Evolutionary conservation across 1,140 invertebrate genomes (phyloP).

Genomic region (Brachionus manjavacas): DNA sequence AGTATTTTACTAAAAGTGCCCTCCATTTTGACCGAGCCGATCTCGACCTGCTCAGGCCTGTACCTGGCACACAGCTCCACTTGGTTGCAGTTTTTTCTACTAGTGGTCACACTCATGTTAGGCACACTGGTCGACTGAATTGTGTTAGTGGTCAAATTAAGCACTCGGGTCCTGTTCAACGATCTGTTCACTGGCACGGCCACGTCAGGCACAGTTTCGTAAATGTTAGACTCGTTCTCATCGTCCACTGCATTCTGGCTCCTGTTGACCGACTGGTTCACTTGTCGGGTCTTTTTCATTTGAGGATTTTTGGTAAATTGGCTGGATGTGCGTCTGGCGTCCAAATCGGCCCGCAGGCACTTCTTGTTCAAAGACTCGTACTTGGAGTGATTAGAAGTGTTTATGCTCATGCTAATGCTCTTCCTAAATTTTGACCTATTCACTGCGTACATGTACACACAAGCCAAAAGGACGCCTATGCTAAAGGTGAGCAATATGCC

Average conservation of each 20-base stretch:
- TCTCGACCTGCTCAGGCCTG: not conserved
- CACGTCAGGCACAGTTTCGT: slow-evolving; percentile 9
- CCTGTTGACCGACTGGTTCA: slow-evolving; percentile 9
- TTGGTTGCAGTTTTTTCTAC: not conserved
- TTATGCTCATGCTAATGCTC: slow-evolving; percentile 11
- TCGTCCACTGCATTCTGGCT: not conserved
- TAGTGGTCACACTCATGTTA: not conserved
- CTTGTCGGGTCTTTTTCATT: not conserved
- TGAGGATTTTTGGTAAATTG: not conserved
- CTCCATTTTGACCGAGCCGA: slow-evolving; percentile 21
- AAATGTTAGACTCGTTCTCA: not conserved
- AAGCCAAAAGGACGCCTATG: not conserved
- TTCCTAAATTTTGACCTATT: slow-evolving; percentile 2
- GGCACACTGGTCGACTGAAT: slow-evolving; percentile 15
- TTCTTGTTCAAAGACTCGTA: slow-evolving; percentile 14
- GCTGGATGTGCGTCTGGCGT: not conserved
- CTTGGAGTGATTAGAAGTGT: slow-evolving; percentile 15
- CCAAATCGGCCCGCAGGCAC: not conserved
- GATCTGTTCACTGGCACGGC: not conserved
- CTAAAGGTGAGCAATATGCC: not conserved
- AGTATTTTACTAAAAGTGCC: not conserved
- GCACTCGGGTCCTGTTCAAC: not conserved
- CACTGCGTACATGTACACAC: slow-evolving; percentile 10
- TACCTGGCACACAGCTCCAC: not conserved
- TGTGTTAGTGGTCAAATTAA: slow-evolving; percentile 36